These are phyloP conservation scores for Mesocricetus auratus DNA, from an alignment of 2,113 vertebrate species.

Conservation along the genomic window DNA sequence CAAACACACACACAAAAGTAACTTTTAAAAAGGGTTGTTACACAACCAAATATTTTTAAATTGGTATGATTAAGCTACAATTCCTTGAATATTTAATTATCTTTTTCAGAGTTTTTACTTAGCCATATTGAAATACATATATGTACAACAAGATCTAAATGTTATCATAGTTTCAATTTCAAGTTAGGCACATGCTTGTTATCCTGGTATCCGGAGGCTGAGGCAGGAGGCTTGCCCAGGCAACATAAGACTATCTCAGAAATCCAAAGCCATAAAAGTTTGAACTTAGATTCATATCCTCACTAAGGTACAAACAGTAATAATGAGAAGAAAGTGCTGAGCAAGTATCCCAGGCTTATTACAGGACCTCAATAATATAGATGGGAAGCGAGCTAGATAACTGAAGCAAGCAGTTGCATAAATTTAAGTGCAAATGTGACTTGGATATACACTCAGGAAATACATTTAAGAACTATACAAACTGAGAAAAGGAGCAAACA, in stretches of 20 bases:
- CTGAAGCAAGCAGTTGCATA: constrained; percentile 28
- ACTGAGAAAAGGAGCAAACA: constrained; percentile 66
- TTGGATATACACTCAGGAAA: not conserved
- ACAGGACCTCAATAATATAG: not conserved
- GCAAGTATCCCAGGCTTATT: constrained; percentile 19
- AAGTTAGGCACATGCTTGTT: not conserved
- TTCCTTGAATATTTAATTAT: constrained; percentile 39
- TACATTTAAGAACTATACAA: constrained; percentile 19
- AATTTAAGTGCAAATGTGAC: constrained; percentile 7
- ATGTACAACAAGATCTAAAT: constrained; percentile 8
- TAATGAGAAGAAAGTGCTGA: constrained; percentile 39
- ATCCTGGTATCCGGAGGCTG: not conserved
- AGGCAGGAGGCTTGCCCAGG: not conserved
- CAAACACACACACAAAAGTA: not conserved
- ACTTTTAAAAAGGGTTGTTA: not conserved
- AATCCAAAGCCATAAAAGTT: not conserved
- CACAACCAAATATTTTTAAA: constrained; percentile 32
- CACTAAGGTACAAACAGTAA: constrained; percentile 50
- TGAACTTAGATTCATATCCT: not conserved
- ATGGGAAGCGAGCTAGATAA: constrained; percentile 42
- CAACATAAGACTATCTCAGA: not conserved
- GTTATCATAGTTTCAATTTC: not conserved
- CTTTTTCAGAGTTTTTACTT: not conserved
- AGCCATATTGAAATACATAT: not conserved
- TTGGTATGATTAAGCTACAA: constrained; percentile 39